Conservation (phyloP, 2,797 vertebrate genomes). For the Sylvia borin region DNA sequence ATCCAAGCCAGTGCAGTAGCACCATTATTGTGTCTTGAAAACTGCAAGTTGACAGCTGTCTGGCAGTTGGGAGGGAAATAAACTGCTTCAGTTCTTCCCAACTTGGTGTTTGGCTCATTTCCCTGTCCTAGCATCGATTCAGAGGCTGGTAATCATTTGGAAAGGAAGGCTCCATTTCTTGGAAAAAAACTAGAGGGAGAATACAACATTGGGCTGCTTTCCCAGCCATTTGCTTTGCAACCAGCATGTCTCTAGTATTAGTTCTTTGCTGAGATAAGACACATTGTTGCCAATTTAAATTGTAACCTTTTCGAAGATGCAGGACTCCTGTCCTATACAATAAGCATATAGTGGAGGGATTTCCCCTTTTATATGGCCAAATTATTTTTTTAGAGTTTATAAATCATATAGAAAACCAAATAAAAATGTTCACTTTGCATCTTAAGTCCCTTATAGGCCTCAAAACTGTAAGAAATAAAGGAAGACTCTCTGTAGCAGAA, state of each 20-base stretch:
- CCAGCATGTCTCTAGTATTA: neutral
- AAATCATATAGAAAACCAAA: neutral
- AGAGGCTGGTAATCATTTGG: constrained; percentile 7
- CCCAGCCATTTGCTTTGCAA: neutral
- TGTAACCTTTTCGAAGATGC: neutral
- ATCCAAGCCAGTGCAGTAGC: constrained; percentile 5
- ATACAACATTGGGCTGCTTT: neutral
- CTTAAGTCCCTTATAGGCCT: neutral
- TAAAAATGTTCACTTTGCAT: neutral
- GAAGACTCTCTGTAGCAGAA: neutral
- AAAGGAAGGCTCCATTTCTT: neutral
- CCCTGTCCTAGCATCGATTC: neutral
- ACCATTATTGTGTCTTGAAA: neutral
- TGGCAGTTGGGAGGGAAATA: neutral
- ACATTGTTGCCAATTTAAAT: neutral
- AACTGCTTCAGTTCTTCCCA: neutral
- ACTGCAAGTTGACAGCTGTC: constrained; percentile 10
- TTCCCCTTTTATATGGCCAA: neutral
- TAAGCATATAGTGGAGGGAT: neutral
- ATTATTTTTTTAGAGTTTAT: neutral
- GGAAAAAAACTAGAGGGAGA: neutral
- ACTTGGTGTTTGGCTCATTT: constrained; percentile 14
- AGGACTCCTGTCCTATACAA: neutral
- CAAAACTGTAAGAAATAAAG: neutral
- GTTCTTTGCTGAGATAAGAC: neutral